These are phyloP conservation scores for Petrocephalus microphthalmus DNA, from an alignment of 2,113 vertebrate species.

Conservation along the genomic window DNA sequence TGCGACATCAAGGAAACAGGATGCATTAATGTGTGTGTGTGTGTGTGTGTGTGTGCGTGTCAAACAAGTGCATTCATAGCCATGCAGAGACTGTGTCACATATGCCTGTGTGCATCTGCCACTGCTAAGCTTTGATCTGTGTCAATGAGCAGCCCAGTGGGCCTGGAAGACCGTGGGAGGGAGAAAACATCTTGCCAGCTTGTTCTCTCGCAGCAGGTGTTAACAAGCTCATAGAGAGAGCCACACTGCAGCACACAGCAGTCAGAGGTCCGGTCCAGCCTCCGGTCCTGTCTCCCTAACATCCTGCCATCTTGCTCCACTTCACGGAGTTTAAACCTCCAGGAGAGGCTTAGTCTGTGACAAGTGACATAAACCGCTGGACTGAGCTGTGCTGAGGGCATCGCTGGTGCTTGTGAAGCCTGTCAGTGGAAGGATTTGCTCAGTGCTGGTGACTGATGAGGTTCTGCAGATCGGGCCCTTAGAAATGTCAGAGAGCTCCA, in stretches of 20 bases:
- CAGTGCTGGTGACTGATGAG: background rate
- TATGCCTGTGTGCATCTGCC: no score
- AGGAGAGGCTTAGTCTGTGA: background rate
- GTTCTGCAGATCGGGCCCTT: background rate
- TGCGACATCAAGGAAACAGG: background rate
- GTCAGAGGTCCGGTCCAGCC: background rate
- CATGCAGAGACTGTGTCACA: background rate
- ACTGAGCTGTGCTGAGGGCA: background rate
- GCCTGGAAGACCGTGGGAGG: background rate
- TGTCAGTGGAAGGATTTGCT: background rate
- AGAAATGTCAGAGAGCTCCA: background rate
- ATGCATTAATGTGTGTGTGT: background rate
- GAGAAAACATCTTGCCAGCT: background rate
- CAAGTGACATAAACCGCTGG: background rate
- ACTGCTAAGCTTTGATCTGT: background rate
- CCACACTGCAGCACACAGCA: background rate
- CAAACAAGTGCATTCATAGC: background rate
- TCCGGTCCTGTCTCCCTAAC: background rate
- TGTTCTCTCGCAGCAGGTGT: slow-evolving; percentile 13
- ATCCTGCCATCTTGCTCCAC: background rate
- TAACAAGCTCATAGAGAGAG: slow-evolving; percentile 2
- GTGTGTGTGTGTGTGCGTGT: background rate
- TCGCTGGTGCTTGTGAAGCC: background rate
- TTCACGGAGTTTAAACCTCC: background rate
- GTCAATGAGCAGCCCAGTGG: background rate